A percentile compares a stretch with the other conserved stretches of the same genome.
phyloP scores from a whole-genome alignment of 2,888 invertebrate species.

The Panopea generosa region DNA sequence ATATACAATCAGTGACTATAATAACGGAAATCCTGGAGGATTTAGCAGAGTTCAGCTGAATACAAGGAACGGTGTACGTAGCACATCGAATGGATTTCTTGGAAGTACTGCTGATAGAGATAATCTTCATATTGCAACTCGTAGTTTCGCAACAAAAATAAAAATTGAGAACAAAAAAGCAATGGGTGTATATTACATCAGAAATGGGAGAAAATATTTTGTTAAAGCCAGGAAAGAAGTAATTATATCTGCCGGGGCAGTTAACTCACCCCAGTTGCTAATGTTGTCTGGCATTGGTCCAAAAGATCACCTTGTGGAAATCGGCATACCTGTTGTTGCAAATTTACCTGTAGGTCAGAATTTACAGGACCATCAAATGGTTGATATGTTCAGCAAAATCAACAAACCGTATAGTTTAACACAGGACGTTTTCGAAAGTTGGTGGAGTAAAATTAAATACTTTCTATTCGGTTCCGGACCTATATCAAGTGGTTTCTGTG shows the following conservation, averaged over 20 bases:
- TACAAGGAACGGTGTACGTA: conserved; percentile 1
- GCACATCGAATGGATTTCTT: conserved; percentile 13
- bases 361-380: conserved; percentile 68
- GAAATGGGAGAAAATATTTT: conserved; percentile 47
- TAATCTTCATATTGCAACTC: conserved; percentile 70
- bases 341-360: conserved; percentile 74
- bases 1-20: conserved; percentile 85
- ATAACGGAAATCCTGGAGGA: conserved; percentile 5
- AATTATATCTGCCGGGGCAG: conserved; percentile 81
- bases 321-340: conserved; percentile 75
- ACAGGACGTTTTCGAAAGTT: conserved; percentile 5
- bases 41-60: neutral
- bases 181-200: conserved; percentile 69
- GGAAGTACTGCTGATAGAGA: conserved; percentile 28
- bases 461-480: conserved; percentile 27
- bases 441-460: conserved; percentile 23
- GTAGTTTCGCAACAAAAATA: conserved; percentile 69
- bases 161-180: conserved; percentile 63
- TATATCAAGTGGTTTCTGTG: conserved; percentile 13
- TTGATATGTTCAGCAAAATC: conserved; percentile 14
- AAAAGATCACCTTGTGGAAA: conserved; percentile 75
- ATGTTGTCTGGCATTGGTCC: too few relatives aligned
- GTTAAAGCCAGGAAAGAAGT: conserved; percentile 73
- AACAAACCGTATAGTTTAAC: conserved; percentile 13
- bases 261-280: conserved; percentile 83